A percentile compares a stretch with the other conserved stretches of the same genome.
phyloP scores from a whole-genome alignment of 2,113 vertebrate genomes.

The Taxidea taxus region DNA sequence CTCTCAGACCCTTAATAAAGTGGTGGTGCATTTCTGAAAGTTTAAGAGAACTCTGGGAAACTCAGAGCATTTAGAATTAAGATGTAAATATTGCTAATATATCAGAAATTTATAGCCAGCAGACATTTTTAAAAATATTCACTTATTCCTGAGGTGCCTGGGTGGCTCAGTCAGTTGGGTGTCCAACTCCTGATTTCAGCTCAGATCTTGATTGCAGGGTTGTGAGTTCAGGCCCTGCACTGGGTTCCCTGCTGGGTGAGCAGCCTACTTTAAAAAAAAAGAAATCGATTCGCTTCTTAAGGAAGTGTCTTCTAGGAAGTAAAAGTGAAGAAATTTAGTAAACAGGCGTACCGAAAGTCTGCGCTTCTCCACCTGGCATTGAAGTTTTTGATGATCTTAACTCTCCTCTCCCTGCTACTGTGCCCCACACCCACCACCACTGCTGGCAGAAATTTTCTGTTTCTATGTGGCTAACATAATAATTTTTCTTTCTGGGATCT shows the following conservation, averaged over 20 bases:
- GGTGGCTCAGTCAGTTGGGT: background rate
- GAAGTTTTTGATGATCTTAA: background rate
- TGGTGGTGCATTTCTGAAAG: background rate
- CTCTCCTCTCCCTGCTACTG: background rate
- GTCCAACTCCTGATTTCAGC: background rate
- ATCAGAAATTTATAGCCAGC: background rate
- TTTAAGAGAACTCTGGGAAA: background rate
- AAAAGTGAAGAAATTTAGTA: background rate
- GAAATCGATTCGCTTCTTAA: background rate
- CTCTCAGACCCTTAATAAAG: background rate
- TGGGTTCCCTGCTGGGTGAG: background rate
- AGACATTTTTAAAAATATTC: background rate
- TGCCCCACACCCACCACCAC: background rate
- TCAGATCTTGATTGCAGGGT: background rate
- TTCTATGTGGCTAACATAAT: background rate
- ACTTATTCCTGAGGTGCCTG: background rate
- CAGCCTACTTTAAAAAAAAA: background rate
- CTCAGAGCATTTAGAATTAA: background rate
- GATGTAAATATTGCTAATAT: background rate
- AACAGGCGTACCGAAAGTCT: background rate
- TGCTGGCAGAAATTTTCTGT: background rate
- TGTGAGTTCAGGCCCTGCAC: background rate
- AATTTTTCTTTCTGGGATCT: background rate
- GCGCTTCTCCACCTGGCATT: background rate
- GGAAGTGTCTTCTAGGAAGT: background rate